Percentiles rank a stretch among this genome's conserved stretches.
phyloP scores from a whole-genome alignment of 2,888 invertebrate genomes.

The Teinopalpus imperialis region DNA sequence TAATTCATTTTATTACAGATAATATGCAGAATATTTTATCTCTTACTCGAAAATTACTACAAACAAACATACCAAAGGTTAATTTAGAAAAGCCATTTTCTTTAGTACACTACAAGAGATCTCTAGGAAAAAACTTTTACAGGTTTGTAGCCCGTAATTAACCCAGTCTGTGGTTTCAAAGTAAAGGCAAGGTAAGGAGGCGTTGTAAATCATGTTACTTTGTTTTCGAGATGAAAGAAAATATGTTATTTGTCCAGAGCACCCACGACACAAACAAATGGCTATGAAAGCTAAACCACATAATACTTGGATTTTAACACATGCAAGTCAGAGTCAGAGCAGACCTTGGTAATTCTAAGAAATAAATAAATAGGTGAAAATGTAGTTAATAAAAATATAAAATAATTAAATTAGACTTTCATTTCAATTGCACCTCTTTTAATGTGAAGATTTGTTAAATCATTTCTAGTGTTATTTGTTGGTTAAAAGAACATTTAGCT shows the following conservation, averaged over 20 bases:
- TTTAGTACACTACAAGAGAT: constrained; percentile 44
- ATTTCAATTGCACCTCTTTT: too few species aligned
- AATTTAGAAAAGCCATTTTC: constrained; percentile 34
- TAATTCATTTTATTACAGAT: constrained; percentile 20
- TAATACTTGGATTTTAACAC: constrained; percentile 89
- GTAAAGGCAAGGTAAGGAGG: constrained; percentile 85
- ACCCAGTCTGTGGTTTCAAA: constrained; percentile 80
- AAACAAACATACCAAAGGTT: constrained; percentile 32
- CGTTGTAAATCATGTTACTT: constrained; percentile 92
- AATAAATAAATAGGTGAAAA: background rate
- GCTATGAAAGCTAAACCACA: constrained; percentile 85
- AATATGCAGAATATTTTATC: constrained; percentile 51
- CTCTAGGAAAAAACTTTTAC: constrained; percentile 43
- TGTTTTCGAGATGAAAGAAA: constrained; percentile 85
- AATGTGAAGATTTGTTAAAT: too few species aligned
- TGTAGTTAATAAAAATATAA: constrained; percentile 7
- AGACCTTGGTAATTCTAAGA: constrained; percentile 60
- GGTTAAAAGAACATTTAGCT: too few species aligned
- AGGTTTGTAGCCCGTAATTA: constrained; percentile 45
- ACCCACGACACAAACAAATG: constrained; percentile 92
- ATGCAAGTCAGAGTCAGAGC: constrained; percentile 84
- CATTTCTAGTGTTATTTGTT: too few species aligned
- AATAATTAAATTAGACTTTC: too few species aligned
- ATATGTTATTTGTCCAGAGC: constrained; percentile 88
- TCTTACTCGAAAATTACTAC: constrained; percentile 40